Evolutionary conservation across 2,797 vertebrate genomes (phyloP).

Genomic region (Poeciliopsis paucimaculata): DNA sequence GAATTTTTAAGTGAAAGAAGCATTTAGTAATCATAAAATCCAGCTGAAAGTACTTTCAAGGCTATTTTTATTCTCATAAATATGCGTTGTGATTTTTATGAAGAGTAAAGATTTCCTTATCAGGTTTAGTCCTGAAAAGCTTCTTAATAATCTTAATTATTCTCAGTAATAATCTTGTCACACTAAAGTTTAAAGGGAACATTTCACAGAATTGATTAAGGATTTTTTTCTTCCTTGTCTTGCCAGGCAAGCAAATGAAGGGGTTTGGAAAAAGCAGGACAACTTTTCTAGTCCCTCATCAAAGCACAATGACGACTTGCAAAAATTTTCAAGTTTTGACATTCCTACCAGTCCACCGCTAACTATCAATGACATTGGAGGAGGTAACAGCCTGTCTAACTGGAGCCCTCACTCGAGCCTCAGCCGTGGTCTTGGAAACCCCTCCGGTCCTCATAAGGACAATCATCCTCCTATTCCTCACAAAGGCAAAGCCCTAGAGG

Average conservation of each 20-base stretch:
- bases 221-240: conserved; percentile 15
- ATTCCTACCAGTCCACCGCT: conserved; percentile 87
- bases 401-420: conserved; percentile 82
- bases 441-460: conserved; percentile 75
- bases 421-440: conserved; percentile 71
- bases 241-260: conserved; percentile 91
- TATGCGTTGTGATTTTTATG: conserved; percentile 17
- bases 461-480: conserved; percentile 81
- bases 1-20: neutral
- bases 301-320: conserved; percentile 87
- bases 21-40: neutral
- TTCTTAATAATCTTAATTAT: conserved; percentile 38
- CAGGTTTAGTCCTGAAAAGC: conserved; percentile 23
- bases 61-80: conserved; percentile 27
- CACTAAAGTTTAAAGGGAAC: neutral
- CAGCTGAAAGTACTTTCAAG: neutral
- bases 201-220: conserved; percentile 14
- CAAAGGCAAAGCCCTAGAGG: conserved; percentile 87
- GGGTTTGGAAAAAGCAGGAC: conserved; percentile 86
- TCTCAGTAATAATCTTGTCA: conserved; percentile 6
- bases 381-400: conserved; percentile 77
- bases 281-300: conserved; percentile 85
- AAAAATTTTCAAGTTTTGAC: conserved; percentile 89
- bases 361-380: conserved; percentile 85
- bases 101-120: conserved; percentile 17